phyloP scores from a whole-genome alignment of 2,888 invertebrate species.

The Euproctis similis region DNA sequence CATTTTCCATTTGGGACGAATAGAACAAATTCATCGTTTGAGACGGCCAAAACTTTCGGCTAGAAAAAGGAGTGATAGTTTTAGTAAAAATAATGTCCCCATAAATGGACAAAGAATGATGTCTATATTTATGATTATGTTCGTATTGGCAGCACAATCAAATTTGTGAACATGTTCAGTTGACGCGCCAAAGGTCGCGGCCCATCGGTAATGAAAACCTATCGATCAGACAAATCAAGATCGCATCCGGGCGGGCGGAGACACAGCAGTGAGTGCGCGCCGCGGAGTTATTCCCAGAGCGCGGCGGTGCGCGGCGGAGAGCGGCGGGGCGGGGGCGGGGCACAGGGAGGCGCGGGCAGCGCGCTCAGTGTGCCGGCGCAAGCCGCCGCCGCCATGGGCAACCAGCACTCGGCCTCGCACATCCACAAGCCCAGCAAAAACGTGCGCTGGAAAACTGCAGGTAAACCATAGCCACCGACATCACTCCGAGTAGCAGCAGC shows the following conservation, averaged over 20 bases:
- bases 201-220: conserved; percentile 39
- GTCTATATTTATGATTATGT: no score
- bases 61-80: no score
- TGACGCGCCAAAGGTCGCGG: conserved; percentile 41
- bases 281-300: conserved; percentile 63
- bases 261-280: no score
- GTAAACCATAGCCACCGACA: conserved; percentile 62
- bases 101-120: no score
- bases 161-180: conserved; percentile 20
- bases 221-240: conserved; percentile 59
- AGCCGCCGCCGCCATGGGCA: conserved; percentile 74
- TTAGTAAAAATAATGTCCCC: no score
- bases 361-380: conserved; percentile 67
- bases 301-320: conserved; percentile 23
- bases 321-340: conserved; percentile 19
- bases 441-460: conserved; percentile 91
- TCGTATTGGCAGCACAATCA: conserved; percentile 14
- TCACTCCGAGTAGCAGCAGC: conserved; percentile 12
- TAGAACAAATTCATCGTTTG: no score
- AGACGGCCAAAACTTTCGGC: no score
- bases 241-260: conserved; percentile 48
- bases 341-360: conserved; percentile 44
- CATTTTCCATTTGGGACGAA: no score
- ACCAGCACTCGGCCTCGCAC: conserved; percentile 68
- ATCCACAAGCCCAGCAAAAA: conserved; percentile 80